These are phyloP conservation scores for Phenganax stokvisi DNA, from an alignment of 92 coral and sea anemone species.

Conservation along the genomic window DNA sequence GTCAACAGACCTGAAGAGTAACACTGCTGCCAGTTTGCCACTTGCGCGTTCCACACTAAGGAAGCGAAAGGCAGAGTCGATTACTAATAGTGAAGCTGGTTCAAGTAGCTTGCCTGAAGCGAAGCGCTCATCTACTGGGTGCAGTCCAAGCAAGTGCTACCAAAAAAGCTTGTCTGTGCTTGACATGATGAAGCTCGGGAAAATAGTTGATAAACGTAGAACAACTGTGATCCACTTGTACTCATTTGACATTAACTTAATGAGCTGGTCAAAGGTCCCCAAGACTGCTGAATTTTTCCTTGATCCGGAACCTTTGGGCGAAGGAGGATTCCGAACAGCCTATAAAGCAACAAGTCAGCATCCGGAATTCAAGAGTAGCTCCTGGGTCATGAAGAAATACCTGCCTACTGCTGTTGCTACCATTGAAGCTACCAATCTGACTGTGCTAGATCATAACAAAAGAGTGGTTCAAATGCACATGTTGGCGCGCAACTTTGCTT, in stretches of 20 bases:
- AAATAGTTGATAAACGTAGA: not conserved
- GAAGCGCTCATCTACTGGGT: not conserved
- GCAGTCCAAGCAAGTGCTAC: constrained; percentile 5
- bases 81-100: not conserved
- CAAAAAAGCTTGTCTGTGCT: constrained; percentile 21
- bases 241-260: not conserved
- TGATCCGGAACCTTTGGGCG: constrained; percentile 35
- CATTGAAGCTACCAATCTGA: not conserved
- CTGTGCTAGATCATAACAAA: not conserved
- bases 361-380: constrained; percentile 32
- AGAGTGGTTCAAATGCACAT: constrained; percentile 47
- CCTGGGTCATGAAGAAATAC: constrained; percentile 42
- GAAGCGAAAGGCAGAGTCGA: not conserved
- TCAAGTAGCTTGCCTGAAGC: not conserved
- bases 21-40: not conserved
- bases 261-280: constrained; percentile 15
- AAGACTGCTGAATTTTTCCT: constrained; percentile 28
- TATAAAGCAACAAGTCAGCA: constrained; percentile 45
- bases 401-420: constrained; percentile 25
- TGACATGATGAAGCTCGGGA: constrained; percentile 25
- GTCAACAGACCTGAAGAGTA: not conserved
- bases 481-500: constrained; percentile 41
- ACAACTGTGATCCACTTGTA: constrained; percentile 9
- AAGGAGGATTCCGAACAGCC: constrained; percentile 23
- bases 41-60: not conserved